phyloP scores from a whole-genome alignment of 2,113 vertebrate species.

The Microcebus lehilahytsara region DNA sequence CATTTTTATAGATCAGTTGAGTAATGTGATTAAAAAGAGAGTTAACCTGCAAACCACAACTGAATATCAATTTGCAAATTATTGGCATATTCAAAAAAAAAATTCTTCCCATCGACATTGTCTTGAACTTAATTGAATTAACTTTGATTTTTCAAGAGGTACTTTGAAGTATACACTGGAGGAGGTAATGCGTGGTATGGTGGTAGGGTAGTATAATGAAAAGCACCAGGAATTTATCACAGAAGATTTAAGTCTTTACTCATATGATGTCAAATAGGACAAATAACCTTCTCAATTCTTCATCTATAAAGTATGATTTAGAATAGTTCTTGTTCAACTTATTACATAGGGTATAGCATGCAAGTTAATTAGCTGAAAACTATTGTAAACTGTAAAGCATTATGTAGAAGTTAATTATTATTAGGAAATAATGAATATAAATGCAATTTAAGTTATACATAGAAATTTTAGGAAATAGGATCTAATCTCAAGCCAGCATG shows the following conservation, averaged over 20 bases:
- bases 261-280: background rate
- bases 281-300: background rate
- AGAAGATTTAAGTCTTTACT: background rate
- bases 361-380: background rate
- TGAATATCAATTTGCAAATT: constrained; percentile 44
- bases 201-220: background rate
- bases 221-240: background rate
- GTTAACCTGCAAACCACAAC: constrained; percentile 12
- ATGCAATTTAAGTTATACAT: background rate
- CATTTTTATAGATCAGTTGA: constrained; percentile 8
- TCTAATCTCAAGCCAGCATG: background rate
- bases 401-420: background rate
- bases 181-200: background rate
- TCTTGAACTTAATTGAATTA: constrained; percentile 28
- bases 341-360: background rate
- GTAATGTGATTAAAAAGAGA: constrained; percentile 16
- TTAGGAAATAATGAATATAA: background rate
- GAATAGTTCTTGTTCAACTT: background rate
- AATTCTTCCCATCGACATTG: background rate
- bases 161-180: background rate
- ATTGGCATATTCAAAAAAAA: constrained; percentile 23
- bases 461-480: background rate
- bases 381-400: background rate
- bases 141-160: constrained; percentile 43
- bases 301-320: background rate